Base-by-base conservation (phyloP, 2,888 invertebrate genomes). In the Tineola bisselliella region DNA sequence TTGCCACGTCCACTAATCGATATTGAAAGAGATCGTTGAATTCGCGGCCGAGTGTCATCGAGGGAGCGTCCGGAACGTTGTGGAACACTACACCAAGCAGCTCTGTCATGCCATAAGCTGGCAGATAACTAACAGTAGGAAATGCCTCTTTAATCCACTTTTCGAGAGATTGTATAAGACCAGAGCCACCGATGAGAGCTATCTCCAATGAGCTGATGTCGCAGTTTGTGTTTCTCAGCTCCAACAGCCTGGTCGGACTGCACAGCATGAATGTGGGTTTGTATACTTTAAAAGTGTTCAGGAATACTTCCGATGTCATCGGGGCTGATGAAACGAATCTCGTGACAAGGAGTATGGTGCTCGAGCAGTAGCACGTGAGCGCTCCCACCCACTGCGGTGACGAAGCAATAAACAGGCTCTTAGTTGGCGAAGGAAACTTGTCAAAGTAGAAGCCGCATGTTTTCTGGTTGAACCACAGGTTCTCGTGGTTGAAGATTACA, bases 21-120 rank as follows among this genome's bases (percentile, higher is more conserved):
- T 58, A 58, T 15, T 58, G 8, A 13, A 33, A 58, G 11, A 2
- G 8, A 3, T 10, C 10, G 19, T 12, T 17, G 8, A 58, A 33
- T 30, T 58, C 58, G 5, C n/a, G 10, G 8, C 58, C 58, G n/a
- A 58, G 19, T 30, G 19, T 33, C 6, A 33, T 5, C 19, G 33
- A 12, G 1, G 58, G 58, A 3, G 13, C 33, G 13, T 58, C n/a
- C 1, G 13, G 15, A 15, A 3, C 31, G 6, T 30, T 12, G 8
- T 8, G 8, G 1, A 33, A 15, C 11, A 10, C 13, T n/a, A 58
- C 10, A 4, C 13, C n/a, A 4, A 31, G 1, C 1, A 33, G 5
- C n/a, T 58, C 58, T 12, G 58, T 58, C 58, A 58, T 58, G 6
- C 58, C 58, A 58, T 58, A 58, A 33, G 58, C 58, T 13, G 58